Evolutionary conservation across 2,113 vertebrate genomes (phyloP).

Genomic region (Notechis scutatus): DNA sequence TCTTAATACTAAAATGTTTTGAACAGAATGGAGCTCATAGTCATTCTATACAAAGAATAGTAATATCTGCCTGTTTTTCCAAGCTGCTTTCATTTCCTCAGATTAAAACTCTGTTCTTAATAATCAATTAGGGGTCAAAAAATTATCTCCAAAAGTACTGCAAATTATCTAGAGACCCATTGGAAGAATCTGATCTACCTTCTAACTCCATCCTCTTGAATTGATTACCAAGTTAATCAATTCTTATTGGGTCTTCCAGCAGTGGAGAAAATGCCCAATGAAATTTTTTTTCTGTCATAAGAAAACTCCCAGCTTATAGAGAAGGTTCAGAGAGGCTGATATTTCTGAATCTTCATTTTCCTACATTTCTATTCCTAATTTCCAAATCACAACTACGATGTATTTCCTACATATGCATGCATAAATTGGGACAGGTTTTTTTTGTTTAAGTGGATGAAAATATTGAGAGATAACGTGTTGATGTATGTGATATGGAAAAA

Average conservation of each 20-base stretch:
- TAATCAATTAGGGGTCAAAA: background rate
- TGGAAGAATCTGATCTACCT: background rate
- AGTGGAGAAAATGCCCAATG: background rate
- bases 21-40: background rate
- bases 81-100: background rate
- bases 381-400: background rate
- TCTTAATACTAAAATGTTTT: background rate
- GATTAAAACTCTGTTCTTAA: background rate
- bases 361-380: background rate
- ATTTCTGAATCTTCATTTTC: background rate
- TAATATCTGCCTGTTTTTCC: background rate
- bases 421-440: background rate
- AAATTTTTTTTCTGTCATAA: background rate
- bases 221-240: background rate
- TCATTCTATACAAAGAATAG: background rate
- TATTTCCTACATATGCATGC: background rate
- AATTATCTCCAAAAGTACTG: background rate
- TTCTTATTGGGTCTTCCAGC: background rate
- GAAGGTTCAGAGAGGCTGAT: background rate
- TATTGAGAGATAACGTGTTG: background rate
- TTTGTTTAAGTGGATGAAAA: background rate
- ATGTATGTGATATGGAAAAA: background rate
- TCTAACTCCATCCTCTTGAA: background rate
- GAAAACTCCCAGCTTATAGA: background rate
- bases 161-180: background rate